A percentile compares a stretch with the other conserved stretches of the same genome.
These are phyloP conservation scores for Rhagologus leucostigma DNA, from an alignment of 2,113 vertebrate genomes.

Conservation along the genomic window DNA sequence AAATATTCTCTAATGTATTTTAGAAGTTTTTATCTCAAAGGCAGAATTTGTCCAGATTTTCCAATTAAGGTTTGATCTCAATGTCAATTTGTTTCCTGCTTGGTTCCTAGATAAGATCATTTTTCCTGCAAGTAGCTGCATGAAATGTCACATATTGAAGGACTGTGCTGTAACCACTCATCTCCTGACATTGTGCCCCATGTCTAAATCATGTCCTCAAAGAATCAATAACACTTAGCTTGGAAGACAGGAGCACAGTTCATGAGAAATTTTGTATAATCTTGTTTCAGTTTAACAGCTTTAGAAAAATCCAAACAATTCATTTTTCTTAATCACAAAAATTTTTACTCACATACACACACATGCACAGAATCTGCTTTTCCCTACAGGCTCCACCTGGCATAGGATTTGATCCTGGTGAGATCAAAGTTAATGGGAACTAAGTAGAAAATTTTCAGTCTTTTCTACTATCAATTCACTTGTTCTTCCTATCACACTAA, in stretches of 20 bases:
- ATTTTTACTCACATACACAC: background rate
- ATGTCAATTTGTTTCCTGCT: constrained; percentile 9
- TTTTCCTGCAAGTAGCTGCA: background rate
- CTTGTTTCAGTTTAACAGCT: background rate
- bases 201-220: background rate
- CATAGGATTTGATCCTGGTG: background rate
- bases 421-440: background rate
- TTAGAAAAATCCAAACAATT: background rate
- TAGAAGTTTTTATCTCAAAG: constrained; percentile 1
- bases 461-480: background rate
- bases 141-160: background rate
- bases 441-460: background rate
- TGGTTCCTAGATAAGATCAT: constrained; percentile 31
- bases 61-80: constrained; percentile 10
- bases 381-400: background rate
- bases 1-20: background rate
- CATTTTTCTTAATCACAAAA: background rate
- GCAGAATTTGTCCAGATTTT: background rate
- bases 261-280: background rate
- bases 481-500: background rate
- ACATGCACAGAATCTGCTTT: background rate
- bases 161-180: background rate
- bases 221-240: background rate
- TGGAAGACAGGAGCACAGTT: background rate
- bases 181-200: background rate